Base-by-base conservation (phyloP, 2,113 vertebrate species). In the Anhinga anhinga region DNA sequence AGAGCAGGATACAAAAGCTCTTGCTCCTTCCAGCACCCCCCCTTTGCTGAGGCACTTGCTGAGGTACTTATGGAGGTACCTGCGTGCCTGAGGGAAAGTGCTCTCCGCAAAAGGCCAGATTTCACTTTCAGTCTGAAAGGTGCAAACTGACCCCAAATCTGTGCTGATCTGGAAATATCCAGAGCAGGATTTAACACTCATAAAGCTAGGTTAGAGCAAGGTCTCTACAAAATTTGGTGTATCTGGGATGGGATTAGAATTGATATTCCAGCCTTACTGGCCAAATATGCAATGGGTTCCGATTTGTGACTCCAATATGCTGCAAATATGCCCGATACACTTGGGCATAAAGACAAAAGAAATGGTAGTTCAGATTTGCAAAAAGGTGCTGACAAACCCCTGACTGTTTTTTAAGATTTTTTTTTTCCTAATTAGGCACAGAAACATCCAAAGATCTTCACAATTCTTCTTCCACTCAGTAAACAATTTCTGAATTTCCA, bases 31-130 rank as follows among this genome's bases (percentile, higher is more conserved):
- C 36, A 52, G 30, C 67, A 55, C 5, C 7, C 3, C 2, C 0
- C 1, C 1, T 2, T 85, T 45, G 44, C 44, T 45, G 44, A 45
- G 44, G 7, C 44, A 18, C 44, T 85, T 45, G 44, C 44, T 45
- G 44, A 45, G 44, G 7, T 15, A 18, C 44, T 23, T 40, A 3
- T 9, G 66, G 82, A 14, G 44, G 15, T 34, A 27, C 16, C 34
- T 2, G 5, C 3, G 8, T 72, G 53, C 34, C 36, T 0, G 0
- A 20, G 45, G 65, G 15, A 80, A 45, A 59, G 13, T 0, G 0
- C 14, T 23, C 53, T 13, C 34, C 34, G 55, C 44, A 62, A 62
- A 81, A 52, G 8, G 8, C 20, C 12, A 25, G 9, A 52, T 70
- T 62, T 70, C 0, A 0, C 27, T 82, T 71, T 36, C 38, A 13